Conservation (phyloP, 2,797 vertebrate genomes). For the Scyliorhinus canicula region DNA sequence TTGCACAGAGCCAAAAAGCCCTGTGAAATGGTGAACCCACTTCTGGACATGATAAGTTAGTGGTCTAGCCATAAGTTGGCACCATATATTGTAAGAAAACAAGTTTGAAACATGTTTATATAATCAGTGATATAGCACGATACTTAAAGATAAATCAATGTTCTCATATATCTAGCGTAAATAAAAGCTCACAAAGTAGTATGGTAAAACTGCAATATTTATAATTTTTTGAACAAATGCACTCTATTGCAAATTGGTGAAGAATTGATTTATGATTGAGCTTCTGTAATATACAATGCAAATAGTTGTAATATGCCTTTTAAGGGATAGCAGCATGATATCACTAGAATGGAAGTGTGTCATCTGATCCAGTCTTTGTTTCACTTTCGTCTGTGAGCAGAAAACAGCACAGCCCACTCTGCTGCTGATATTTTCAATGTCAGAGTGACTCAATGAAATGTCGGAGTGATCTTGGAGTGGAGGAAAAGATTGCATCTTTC, state of each 20-base stretch:
- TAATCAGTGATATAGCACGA: neutral
- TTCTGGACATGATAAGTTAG: neutral
- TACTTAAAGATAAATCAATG: neutral
- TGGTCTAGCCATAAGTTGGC: neutral
- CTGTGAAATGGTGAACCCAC: neutral
- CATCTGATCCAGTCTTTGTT: too few species aligned
- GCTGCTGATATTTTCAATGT: too few species aligned
- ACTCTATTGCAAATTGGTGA: neutral
- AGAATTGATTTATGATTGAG: neutral
- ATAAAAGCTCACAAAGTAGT: neutral
- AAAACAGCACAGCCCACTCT: too few species aligned
- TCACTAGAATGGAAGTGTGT: too few species aligned
- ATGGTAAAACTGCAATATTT: neutral
- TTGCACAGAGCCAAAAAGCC: neutral
- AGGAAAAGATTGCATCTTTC: too few species aligned
- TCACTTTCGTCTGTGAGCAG: too few species aligned
- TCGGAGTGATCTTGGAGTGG: too few species aligned
- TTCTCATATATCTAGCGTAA: neutral
- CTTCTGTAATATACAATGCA: neutral
- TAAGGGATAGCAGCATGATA: too few species aligned
- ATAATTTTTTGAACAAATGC: neutral
- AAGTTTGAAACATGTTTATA: neutral
- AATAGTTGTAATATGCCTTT: too few species aligned
- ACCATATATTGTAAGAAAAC: neutral
- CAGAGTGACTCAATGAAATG: too few species aligned